Percentiles rank a stretch among this genome's conserved stretches.
These are phyloP conservation scores for Heptranchias perlo DNA, from an alignment of 2,113 vertebrate species.

Conservation along the genomic window DNA sequence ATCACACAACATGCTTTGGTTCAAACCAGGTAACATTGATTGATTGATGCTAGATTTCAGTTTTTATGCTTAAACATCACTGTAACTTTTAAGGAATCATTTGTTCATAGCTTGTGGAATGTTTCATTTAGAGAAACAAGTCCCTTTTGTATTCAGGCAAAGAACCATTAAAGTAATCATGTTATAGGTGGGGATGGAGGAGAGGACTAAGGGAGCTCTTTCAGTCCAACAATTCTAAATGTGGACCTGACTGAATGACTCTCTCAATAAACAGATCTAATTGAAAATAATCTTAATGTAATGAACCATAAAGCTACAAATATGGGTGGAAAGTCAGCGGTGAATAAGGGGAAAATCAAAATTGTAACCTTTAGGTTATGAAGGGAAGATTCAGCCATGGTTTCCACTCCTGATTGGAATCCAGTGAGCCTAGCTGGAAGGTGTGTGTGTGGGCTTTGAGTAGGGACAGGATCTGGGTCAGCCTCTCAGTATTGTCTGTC, in stretches of 20 bases:
- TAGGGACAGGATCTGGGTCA: neutral
- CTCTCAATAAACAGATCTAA: constrained; percentile 2
- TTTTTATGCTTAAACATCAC: neutral
- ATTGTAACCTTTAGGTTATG: too few species aligned
- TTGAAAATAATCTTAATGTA: neutral
- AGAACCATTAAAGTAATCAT: constrained; percentile 24
- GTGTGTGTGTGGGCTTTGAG: neutral
- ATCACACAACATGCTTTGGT: neutral
- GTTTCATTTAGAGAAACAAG: neutral
- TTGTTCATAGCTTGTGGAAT: neutral
- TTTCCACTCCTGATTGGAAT: neutral
- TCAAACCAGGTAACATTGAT: neutral
- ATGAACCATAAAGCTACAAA: neutral
- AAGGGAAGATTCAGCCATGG: neutral
- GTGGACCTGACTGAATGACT: neutral
- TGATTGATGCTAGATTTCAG: neutral
- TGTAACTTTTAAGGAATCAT: neutral
- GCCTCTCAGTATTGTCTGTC: neutral
- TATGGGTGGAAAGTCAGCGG: neutral
- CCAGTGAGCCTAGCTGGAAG: neutral
- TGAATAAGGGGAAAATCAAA: neutral
- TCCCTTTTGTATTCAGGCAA: neutral
- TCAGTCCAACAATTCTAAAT: neutral
- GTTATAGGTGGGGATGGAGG: neutral
- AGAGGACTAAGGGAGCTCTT: neutral